These are phyloP conservation scores for Pitangus sulphuratus DNA, from an alignment of 2,797 vertebrate genomes.

Conservation along the genomic window DNA sequence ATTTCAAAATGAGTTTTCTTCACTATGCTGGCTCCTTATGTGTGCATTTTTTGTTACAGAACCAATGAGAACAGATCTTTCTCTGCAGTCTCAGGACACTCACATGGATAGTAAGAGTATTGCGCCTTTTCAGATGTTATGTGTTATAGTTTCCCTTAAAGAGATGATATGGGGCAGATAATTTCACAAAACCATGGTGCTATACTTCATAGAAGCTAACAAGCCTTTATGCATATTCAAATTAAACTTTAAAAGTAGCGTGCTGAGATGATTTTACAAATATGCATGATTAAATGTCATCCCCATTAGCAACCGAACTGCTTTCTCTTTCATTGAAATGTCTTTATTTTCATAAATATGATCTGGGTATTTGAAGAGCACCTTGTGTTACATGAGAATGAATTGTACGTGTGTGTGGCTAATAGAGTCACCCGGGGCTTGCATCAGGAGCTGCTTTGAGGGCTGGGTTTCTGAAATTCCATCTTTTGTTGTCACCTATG, in stretches of 20 bases:
- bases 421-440: not conserved
- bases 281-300: not conserved
- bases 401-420: not conserved
- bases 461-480: not conserved
- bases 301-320: not conserved
- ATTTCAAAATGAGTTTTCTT: not conserved
- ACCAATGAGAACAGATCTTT: not conserved
- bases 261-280: not conserved
- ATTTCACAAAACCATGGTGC: not conserved
- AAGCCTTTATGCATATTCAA: not conserved
- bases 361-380: not conserved
- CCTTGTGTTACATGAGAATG: not conserved
- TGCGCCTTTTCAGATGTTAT: not conserved
- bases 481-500: rapidly evolving
- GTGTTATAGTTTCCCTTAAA: not conserved
- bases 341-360: not conserved
- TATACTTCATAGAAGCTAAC: not conserved
- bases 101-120: not conserved
- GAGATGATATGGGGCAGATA: not conserved
- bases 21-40: not conserved
- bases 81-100: not conserved
- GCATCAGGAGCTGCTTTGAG: rapidly evolving
- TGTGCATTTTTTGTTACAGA: not conserved
- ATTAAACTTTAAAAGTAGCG: not conserved
- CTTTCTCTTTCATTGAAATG: not conserved